Conservation (phyloP, 1,140 invertebrate genomes). For the Cherax quadricarinatus region DNA sequence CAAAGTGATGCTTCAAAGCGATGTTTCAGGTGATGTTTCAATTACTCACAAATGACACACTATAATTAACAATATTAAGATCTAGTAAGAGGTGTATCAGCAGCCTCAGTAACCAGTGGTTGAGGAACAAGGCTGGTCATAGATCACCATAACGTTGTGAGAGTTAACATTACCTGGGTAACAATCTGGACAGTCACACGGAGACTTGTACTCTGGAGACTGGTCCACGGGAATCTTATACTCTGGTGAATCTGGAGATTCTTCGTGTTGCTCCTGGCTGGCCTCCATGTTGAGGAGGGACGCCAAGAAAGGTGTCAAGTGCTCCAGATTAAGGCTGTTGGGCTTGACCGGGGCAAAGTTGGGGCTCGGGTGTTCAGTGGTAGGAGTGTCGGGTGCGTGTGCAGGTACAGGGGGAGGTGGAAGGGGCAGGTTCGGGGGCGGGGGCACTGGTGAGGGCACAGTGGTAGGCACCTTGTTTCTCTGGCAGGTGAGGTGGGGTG, state of each 20-base stretch:
- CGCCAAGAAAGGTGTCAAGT: constrained; percentile 41
- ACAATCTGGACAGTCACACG: constrained; percentile 20
- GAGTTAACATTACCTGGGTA: constrained; percentile 20
- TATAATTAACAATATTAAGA: no score
- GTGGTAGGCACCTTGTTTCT: constrained; percentile 18
- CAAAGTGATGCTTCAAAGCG: no score
- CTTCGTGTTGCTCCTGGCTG: not conserved
- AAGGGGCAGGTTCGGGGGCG: not conserved
- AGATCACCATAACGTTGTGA: no score
- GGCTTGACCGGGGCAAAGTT: constrained; percentile 14
- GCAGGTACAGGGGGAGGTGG: constrained; percentile 44
- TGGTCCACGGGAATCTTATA: constrained; percentile 63
- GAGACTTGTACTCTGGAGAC: constrained; percentile 55
- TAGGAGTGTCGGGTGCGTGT: constrained; percentile 10
- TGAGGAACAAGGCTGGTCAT: no score
- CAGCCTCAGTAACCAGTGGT: no score
- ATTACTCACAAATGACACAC: no score
- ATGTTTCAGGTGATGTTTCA: no score
- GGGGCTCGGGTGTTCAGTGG: not conserved
- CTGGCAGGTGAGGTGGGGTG: constrained; percentile 44
- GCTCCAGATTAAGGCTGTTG: constrained; percentile 46
- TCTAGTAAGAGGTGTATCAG: no score
- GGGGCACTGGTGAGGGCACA: not conserved
- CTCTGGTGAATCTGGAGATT: constrained; percentile 50
- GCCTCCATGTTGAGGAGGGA: not conserved